Conservation (phyloP, 1,140 invertebrate genomes). For the Drosophila sturtevanti region DNA sequence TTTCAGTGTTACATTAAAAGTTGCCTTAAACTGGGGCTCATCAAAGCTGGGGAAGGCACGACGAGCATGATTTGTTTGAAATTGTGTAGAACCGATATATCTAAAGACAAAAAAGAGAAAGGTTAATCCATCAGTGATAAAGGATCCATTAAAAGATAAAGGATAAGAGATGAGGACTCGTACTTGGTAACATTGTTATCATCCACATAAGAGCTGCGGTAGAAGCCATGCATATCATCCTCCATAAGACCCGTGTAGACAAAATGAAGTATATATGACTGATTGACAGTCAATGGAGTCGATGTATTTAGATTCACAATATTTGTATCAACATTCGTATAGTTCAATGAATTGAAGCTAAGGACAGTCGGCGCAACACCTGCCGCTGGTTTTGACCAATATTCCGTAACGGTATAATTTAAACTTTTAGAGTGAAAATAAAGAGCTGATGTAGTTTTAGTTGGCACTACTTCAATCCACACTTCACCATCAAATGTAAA, state of each 20-base stretch:
- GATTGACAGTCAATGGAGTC: constrained; percentile 58
- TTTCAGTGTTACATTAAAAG: constrained; percentile 87
- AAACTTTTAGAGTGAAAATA: constrained; percentile 87
- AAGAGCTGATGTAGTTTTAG: constrained; percentile 77
- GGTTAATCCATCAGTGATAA: constrained; percentile 35
- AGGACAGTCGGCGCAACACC: not conserved
- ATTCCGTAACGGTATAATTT: constrained; percentile 73
- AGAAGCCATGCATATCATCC: constrained; percentile 89
- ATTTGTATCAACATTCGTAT: constrained; percentile 43
- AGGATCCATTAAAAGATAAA: no score
- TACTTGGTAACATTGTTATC: constrained; percentile 79
- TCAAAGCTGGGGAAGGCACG: constrained; percentile 95
- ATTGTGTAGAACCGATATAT: constrained; percentile 90
- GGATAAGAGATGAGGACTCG: no score
- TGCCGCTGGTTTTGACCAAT: constrained; percentile 45
- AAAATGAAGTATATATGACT: constrained; percentile 83
- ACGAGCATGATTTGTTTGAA: constrained; percentile 91
- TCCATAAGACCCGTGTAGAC: constrained; percentile 84
- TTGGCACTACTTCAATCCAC: constrained; percentile 83
- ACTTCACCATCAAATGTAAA: constrained; percentile 87
- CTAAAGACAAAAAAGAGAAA: constrained; percentile 63
- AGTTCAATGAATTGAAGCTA: not conserved
- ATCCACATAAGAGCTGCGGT: constrained; percentile 89
- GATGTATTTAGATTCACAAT: constrained; percentile 76
- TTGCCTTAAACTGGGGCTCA: constrained; percentile 93